Percentiles rank a stretch among this genome's conserved stretches.
phyloP scores from a whole-genome alignment of 2,113 vertebrate species.

The Lagenorhynchus albirostris region DNA sequence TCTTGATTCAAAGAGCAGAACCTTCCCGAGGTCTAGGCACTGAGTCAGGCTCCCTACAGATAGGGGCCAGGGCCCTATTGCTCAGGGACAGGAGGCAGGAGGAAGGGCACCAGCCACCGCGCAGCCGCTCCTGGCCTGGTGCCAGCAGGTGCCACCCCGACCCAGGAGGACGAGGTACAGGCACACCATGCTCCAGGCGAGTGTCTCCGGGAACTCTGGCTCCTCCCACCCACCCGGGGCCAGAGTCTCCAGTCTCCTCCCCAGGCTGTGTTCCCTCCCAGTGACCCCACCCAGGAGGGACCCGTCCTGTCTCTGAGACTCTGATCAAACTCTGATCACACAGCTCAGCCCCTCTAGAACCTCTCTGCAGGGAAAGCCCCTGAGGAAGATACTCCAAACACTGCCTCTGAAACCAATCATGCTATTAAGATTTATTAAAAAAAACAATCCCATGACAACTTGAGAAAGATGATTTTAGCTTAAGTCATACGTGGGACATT shows the following conservation, averaged over 20 bases:
- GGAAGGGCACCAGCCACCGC: rapidly evolving
- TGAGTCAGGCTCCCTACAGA: not conserved
- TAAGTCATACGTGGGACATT: slow-evolving; percentile 44
- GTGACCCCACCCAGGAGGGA: not conserved
- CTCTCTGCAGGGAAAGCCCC: slow-evolving; percentile 41
- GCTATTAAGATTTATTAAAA: slow-evolving; percentile 46
- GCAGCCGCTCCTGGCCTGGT: not conserved
- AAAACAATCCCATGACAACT: slow-evolving; percentile 60
- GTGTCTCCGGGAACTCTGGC: rapidly evolving
- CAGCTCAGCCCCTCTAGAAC: slow-evolving; percentile 56
- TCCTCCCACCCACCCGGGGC: rapidly evolving
- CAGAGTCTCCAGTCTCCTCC: not conserved
- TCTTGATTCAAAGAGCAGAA: not conserved
- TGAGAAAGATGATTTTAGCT: slow-evolving; percentile 69
- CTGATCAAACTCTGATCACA: slow-evolving; percentile 41
- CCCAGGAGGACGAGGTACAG: rapidly evolving
- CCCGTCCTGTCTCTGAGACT: not conserved
- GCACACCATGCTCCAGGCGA: rapidly evolving
- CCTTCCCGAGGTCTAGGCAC: not conserved
- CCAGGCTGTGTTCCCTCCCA: not conserved
- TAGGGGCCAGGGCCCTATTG: not conserved
- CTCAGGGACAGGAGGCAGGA: not conserved
- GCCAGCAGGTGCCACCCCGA: too few species aligned
- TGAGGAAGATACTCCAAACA: slow-evolving; percentile 60
- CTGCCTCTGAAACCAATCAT: slow-evolving; percentile 50